Conservation (phyloP, 2,888 invertebrate genomes). For the Caenorhabditis sp. region DNA sequence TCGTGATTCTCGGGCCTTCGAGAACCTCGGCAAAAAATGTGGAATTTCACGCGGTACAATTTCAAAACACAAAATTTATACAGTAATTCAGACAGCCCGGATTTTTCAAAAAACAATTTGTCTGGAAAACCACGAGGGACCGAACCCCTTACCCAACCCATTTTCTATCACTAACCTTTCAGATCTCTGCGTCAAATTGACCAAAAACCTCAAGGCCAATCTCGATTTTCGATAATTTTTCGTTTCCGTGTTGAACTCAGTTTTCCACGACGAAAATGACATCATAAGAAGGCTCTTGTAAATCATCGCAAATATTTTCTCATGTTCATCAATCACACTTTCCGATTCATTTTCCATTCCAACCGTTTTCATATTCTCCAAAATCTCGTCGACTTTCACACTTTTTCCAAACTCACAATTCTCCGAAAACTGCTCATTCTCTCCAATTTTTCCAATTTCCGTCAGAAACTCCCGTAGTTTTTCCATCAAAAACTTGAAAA, state of each 20-base stretch:
- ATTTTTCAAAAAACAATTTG: no score
- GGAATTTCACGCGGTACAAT: no score
- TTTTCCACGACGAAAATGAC: neutral
- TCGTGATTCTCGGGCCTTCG: no score
- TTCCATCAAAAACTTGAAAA: no score
- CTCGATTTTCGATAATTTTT: neutral
- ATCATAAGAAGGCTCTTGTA: neutral
- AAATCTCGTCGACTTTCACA: neutral
- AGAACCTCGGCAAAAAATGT: no score
- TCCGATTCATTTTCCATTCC: neutral
- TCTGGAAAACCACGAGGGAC: no score
- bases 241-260: neutral
- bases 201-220: slow-evolving; percentile 1
- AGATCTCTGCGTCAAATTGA: slow-evolving; percentile 22
- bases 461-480: slow-evolving; percentile 4
- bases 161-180: no score
- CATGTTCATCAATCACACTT: neutral
- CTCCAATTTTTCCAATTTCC: slow-evolving; percentile 7
- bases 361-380: neutral
- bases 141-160: no score
- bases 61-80: no score
- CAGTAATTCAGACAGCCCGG: no score
- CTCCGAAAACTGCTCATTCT: slow-evolving; percentile 12
- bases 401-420: neutral
- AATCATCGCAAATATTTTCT: neutral